phyloP scores from a whole-genome alignment of 2,113 vertebrate species.

The Pelecanus crispus region DNA sequence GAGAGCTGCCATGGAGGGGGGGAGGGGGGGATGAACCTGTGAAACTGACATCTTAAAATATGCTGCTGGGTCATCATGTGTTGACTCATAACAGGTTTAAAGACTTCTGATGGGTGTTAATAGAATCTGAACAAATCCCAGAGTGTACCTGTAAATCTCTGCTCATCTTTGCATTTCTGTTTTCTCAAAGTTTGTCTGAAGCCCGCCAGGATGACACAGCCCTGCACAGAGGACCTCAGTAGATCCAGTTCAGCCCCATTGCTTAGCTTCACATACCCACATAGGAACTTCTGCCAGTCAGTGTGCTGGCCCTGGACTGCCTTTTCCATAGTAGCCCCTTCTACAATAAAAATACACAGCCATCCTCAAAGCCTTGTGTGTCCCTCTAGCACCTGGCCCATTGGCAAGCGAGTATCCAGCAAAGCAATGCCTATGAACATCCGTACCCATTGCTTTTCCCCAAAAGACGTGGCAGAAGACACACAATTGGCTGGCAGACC shows the following conservation, averaged over 20 bases:
- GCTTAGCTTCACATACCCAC: not conserved
- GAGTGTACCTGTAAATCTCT: not conserved
- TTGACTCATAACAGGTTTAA: not conserved
- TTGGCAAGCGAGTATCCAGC: not conserved
- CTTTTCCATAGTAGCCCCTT: not conserved
- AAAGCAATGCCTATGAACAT: not conserved
- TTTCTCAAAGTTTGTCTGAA: not conserved
- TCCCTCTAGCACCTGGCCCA: not conserved
- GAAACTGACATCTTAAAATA: not conserved
- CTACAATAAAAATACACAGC: not conserved
- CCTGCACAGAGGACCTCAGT: fast-evolving
- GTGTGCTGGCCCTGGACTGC: too few species aligned
- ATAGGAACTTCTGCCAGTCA: not conserved
- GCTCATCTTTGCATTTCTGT: not conserved
- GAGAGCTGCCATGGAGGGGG: not conserved
- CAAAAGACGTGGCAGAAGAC: not conserved
- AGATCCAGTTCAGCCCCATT: not conserved
- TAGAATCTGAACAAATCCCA: not conserved
- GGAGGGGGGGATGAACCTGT: not conserved
- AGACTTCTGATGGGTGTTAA: not conserved
- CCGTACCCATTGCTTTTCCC: not conserved
- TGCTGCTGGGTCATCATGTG: not conserved
- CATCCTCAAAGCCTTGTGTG: not conserved
- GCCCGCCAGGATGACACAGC: not conserved
- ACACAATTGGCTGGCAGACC: not conserved